phyloP scores from a whole-genome alignment of 2,888 invertebrate species.

The Ectropis crepuscularia region DNA sequence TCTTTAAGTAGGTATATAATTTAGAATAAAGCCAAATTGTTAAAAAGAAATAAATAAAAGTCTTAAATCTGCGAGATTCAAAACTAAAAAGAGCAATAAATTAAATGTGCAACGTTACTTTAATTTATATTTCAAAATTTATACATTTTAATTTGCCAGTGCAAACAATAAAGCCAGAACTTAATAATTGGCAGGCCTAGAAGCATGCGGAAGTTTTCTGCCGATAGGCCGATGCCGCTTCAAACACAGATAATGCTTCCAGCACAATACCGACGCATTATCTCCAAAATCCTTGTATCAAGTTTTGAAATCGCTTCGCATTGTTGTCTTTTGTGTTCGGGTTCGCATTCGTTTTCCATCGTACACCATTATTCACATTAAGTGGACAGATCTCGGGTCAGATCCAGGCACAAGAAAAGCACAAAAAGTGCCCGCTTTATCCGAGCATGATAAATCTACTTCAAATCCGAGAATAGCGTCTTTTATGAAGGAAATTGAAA shows the following conservation, averaged over 20 bases:
- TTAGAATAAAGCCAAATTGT: too few species aligned
- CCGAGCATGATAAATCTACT: slow-evolving; percentile 85
- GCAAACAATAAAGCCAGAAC: background rate
- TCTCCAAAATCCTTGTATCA: slow-evolving; percentile 79
- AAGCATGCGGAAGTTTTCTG: slow-evolving; percentile 22
- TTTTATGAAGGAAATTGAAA: slow-evolving; percentile 86
- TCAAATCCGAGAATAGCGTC: slow-evolving; percentile 85
- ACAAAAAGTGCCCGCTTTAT: slow-evolving; percentile 85
- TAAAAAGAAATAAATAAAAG: too few species aligned
- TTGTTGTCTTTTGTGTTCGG: slow-evolving; percentile 84
- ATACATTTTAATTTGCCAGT: too few species aligned
- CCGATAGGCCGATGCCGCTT: slow-evolving; percentile 13
- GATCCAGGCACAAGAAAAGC: slow-evolving; percentile 85
- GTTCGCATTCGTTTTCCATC: slow-evolving; percentile 84
- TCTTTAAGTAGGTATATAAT: too few species aligned
- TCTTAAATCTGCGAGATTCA: too few species aligned
- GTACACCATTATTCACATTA: slow-evolving; percentile 85
- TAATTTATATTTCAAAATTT: too few species aligned
- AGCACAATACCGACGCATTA: slow-evolving; percentile 61
- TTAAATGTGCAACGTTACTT: too few species aligned
- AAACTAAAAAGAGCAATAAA: too few species aligned
- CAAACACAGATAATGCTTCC: slow-evolving; percentile 48
- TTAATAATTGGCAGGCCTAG: background rate
- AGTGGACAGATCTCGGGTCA: slow-evolving; percentile 85
- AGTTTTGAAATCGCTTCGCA: slow-evolving; percentile 81